Percentiles rank a stretch among this genome's conserved stretches.
phyloP scores from a whole-genome alignment of 1,140 invertebrate genomes.

The Drepana arcuata region DNA sequence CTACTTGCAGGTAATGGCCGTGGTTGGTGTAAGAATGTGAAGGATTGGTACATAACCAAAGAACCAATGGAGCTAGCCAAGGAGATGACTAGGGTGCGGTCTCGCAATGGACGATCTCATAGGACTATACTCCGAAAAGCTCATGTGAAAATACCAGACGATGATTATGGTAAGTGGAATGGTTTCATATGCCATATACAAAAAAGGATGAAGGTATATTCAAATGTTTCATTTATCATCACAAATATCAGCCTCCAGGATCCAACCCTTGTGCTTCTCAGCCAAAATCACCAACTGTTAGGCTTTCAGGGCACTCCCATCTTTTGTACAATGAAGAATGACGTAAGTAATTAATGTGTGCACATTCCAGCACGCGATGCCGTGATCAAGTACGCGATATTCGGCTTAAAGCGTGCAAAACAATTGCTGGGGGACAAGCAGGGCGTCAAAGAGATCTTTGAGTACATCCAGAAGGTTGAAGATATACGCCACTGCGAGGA shows the following conservation, averaged over 20 bases:
- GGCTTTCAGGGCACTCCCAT: too few relatives aligned
- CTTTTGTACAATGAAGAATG: too few relatives aligned
- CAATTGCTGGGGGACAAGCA: conserved; percentile 45
- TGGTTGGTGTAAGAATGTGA: conserved; percentile 74
- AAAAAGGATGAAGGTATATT: too few relatives aligned
- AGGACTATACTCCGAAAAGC: conserved; percentile 78
- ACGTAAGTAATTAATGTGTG: too few relatives aligned
- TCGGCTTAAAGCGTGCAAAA: conserved; percentile 68
- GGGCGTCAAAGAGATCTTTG: conserved; percentile 65
- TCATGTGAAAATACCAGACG: conserved; percentile 69
- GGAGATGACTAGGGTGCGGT: conserved; percentile 75
- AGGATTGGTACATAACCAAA: conserved; percentile 75
- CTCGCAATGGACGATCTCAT: conserved; percentile 78
- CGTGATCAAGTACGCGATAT: conserved; percentile 72
- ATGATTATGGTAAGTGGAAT: conserved; percentile 67
- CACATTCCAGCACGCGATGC: conserved; percentile 70
- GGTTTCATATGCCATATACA: too few relatives aligned
- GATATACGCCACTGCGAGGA: conserved; percentile 74
- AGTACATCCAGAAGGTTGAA: conserved; percentile 74
- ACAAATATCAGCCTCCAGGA: too few relatives aligned
- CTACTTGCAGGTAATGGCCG: conserved; percentile 73
- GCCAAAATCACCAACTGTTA: too few relatives aligned
- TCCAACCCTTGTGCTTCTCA: too few relatives aligned
- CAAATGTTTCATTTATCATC: too few relatives aligned
- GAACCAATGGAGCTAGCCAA: conserved; percentile 74